A percentile compares a stretch with the other conserved stretches of the same genome.
Evolutionary conservation across 2,888 invertebrate species (phyloP).

Genomic region (Rhodophaea formosa): DNA sequence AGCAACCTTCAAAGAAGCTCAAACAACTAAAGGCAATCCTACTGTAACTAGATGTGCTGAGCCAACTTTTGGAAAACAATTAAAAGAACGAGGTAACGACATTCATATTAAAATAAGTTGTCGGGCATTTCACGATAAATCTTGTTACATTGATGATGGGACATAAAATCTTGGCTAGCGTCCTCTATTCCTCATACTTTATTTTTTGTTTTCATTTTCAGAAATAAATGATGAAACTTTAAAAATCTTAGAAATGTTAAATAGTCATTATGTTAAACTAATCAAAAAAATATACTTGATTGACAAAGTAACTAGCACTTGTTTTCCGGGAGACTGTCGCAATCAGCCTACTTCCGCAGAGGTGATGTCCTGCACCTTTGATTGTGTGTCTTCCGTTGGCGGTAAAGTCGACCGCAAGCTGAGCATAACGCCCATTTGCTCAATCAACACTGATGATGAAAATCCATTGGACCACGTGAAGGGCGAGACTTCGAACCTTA

Average conservation of each 20-base stretch:
- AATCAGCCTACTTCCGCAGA: background rate
- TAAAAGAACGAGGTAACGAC: background rate
- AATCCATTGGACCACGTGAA: constrained; percentile 20
- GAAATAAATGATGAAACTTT: constrained; percentile 20
- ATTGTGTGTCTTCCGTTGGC: background rate
- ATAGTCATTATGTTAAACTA: constrained; percentile 7
- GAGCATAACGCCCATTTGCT: constrained; percentile 50
- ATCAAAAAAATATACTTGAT: constrained; percentile 21
- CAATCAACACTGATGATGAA: constrained; percentile 42
- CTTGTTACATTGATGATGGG: background rate
- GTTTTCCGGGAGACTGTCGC: background rate
- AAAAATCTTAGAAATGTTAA: constrained; percentile 15
- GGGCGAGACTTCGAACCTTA: constrained; percentile 30
- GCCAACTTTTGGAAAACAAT: background rate
- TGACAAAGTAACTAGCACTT: constrained; percentile 37
- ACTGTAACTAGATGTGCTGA: background rate
- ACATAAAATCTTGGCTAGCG: background rate
- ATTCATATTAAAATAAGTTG: background rate
- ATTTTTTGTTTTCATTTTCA: constrained; percentile 27
- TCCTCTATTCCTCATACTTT: background rate
- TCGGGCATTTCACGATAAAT: background rate
- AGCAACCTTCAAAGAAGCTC: background rate
- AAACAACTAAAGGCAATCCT: background rate
- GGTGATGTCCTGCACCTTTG: background rate
- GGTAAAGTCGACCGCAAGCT: constrained; percentile 34